phyloP scores from a whole-genome alignment of 2,888 invertebrate genomes.

The Deroplatys truncata region DNA sequence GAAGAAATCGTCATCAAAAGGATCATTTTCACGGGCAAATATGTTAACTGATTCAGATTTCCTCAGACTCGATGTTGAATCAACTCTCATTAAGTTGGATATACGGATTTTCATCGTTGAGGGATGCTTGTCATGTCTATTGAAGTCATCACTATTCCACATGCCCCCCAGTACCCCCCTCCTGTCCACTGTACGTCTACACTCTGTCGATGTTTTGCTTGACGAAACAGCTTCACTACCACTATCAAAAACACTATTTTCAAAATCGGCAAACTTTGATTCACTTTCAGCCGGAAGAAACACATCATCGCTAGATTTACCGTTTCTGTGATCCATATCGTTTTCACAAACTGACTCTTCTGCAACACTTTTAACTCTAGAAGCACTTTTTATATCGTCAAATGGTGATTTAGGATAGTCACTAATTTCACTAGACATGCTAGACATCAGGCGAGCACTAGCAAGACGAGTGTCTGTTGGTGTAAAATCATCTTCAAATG shows the following conservation, averaged over 20 bases:
- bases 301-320: slow-evolving; percentile 33
- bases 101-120: slow-evolving; percentile 27
- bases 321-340: slow-evolving; percentile 28
- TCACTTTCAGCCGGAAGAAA: slow-evolving; percentile 31
- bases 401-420: slow-evolving; percentile 34
- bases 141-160: slow-evolving; percentile 32
- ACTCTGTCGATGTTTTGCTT: slow-evolving; percentile 7
- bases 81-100: slow-evolving; percentile 26
- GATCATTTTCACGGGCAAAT: slow-evolving; percentile 79
- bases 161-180: slow-evolving; percentile 3
- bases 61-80: slow-evolving; percentile 41
- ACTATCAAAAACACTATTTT: slow-evolving; percentile 25
- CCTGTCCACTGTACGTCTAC: slow-evolving; percentile 9
- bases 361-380: slow-evolving; percentile 27
- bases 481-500: slow-evolving; percentile 71
- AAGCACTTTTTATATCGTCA: slow-evolving; percentile 26
- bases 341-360: slow-evolving; percentile 25
- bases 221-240: slow-evolving; percentile 8
- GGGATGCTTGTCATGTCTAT: slow-evolving; percentile 35
- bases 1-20: slow-evolving; percentile 87
- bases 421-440: slow-evolving; percentile 38
- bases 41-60: slow-evolving; percentile 90
- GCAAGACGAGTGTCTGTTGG: slow-evolving; percentile 33
- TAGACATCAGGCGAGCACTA: slow-evolving; percentile 28
- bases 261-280: slow-evolving; percentile 28